Evolutionary conservation across 2,797 vertebrate species (phyloP).

Genomic region (Gymnoscopelus braueri): DNA sequence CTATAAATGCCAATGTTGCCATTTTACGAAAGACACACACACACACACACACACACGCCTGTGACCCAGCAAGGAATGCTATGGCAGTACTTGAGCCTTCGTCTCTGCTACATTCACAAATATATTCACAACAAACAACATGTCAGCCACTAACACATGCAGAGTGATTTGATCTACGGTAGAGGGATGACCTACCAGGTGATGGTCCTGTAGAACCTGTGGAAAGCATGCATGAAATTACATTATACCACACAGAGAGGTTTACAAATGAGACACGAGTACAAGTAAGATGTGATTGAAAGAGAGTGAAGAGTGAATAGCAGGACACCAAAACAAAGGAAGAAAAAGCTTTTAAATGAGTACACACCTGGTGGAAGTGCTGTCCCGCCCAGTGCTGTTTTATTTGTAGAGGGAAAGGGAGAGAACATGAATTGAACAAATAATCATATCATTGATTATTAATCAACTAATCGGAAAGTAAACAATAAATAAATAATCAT

Average conservation of each 20-base stretch:
- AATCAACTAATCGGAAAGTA: neutral
- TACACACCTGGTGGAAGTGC: conserved; percentile 66
- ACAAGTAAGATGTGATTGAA: neutral
- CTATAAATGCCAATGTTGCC: neutral
- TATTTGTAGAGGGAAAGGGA: conserved; percentile 19
- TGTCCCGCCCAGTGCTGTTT: conserved; percentile 65
- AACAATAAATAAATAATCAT: too few species aligned
- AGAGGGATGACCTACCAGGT: conserved; percentile 35
- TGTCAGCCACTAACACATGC: neutral
- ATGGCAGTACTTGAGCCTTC: neutral
- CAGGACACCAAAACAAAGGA: too few species aligned
- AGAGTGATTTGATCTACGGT: neutral
- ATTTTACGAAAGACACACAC: neutral
- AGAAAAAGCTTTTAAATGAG: conserved; percentile 6
- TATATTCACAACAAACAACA: conserved; percentile 3
- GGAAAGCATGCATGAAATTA: neutral
- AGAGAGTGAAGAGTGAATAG: neutral
- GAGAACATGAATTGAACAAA: neutral
- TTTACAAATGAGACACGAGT: neutral
- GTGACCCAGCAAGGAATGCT: neutral
- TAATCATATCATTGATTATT: too few species aligned
- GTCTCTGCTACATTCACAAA: neutral
- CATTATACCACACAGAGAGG: conserved; percentile 2
- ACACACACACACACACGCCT: neutral
- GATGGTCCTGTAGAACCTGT: conserved; percentile 48